Base-by-base conservation (phyloP, 2,888 invertebrate genomes). In the Pollenia angustigena region DNA sequence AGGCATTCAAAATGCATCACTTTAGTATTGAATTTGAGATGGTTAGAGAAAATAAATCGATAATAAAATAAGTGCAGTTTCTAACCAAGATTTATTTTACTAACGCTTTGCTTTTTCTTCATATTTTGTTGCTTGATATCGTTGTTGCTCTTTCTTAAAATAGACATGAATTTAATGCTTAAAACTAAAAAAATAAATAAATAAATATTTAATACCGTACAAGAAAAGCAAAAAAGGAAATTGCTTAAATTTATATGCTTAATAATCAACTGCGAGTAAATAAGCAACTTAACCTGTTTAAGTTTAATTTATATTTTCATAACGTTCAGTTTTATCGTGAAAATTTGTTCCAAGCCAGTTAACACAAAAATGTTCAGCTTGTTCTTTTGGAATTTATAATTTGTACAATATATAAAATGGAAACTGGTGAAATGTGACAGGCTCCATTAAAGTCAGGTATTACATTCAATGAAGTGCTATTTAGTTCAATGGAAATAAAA, bases 251-350 rank as follows among this genome's bases (percentile, higher is more conserved):
- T 56, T 23, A 58, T 58, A 18, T 42, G 23, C 7, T 74, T 23
- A 8, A 54, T 72, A 54, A 54, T 62, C 56, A 56, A 74, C 46
- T 74, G 50, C 2, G 6, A 46, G 58, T 11, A 75, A 75, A 69
- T 79, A 44, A 54, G 54, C 52, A 71, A 72, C 72, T 80, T 72
- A 62, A 72, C 32, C 32, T 72, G 54, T 64, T 80, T 54, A 80
- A 71, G 66, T 66, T 75, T 66, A 75, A 74, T 81, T 81, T 68
- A 50, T 81, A 68, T 81, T 72, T 81, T 68, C n/a, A 66, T 52
- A 81, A 75, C 58, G 68, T 81, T 74, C 32, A 44, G 74, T 46
- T 50, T 81, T 81, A 81, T 81, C 74, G 50, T 56, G 56, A 74
- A 40, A 66, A 42, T 72, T 81, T 75, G 14, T 75, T 75, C 40